These are phyloP conservation scores for Syngnathus acus DNA, from an alignment of 2,797 vertebrate genomes.

Conservation along the genomic window DNA sequence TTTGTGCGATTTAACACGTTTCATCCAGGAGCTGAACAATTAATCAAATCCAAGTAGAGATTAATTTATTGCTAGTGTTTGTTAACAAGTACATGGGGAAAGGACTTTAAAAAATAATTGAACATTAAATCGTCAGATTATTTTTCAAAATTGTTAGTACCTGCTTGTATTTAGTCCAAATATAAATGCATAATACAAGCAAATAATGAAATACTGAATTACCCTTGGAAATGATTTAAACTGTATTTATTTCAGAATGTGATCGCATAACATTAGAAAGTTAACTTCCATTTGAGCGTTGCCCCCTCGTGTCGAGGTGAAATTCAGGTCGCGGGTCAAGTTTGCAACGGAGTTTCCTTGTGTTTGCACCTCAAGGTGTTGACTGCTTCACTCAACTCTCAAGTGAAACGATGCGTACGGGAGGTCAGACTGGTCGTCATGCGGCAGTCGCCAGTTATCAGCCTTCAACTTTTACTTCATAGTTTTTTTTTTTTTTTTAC, in stretches of 20 bases:
- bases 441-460: conserved; percentile 34
- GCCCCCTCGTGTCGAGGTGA: conserved; percentile 20
- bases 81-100: too few relatives aligned
- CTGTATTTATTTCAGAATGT: not conserved
- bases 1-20: not conserved
- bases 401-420: conserved; percentile 14
- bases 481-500: conserved; percentile 16
- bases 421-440: conserved; percentile 41
- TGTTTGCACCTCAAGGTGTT: conserved; percentile 57
- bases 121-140: too few relatives aligned
- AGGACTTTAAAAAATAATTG: too few relatives aligned
- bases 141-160: too few relatives aligned
- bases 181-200: not conserved
- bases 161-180: not conserved
- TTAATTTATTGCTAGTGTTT: too few relatives aligned
- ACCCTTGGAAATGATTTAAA: too few relatives aligned
- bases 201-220: not conserved
- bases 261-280: not conserved
- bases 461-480: conserved; percentile 11
- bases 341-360: conserved; percentile 51
- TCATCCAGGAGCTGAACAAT: not conserved
- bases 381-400: conserved; percentile 45
- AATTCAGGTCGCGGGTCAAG: conserved; percentile 46
- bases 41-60: too few relatives aligned
- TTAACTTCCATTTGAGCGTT: not conserved